Evolutionary conservation across 1,140 invertebrate genomes (phyloP).

Genomic region (Wiebesia pumilae): DNA sequence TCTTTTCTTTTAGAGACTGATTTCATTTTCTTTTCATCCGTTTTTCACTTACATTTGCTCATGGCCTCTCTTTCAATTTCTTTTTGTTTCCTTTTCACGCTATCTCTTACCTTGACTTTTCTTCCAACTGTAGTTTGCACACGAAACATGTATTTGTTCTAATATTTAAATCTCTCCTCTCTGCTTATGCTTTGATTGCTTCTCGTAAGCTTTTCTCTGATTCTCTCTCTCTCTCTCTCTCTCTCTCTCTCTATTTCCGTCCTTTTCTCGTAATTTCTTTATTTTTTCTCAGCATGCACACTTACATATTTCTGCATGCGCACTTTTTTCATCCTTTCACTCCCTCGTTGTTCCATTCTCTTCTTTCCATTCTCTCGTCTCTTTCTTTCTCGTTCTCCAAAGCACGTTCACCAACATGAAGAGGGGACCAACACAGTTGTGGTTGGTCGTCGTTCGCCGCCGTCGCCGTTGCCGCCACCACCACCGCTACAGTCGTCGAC

Average conservation of each 20-base stretch:
- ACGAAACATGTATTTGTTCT: not conserved
- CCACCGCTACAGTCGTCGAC: not conserved
- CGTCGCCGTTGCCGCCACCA: not conserved
- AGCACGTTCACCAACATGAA: conserved; percentile 19
- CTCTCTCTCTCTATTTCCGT: conserved; percentile 29
- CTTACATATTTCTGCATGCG: not conserved
- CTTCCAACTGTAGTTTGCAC: not conserved
- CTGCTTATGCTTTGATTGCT: not conserved
- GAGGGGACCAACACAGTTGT: conserved; percentile 9
- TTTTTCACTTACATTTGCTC: not conserved
- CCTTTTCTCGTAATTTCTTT: no score
- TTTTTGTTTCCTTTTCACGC: not conserved
- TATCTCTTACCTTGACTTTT: not conserved
- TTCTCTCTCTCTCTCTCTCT: conserved; percentile 1
- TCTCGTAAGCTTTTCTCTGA: not conserved
- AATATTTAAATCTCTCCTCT: not conserved
- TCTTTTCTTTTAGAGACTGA: not conserved
- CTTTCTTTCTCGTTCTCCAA: not conserved
- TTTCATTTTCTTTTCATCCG: not conserved
- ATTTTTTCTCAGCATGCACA: no score
- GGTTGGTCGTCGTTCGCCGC: conserved; percentile 16
- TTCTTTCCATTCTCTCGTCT: not conserved
- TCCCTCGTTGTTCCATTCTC: no score
- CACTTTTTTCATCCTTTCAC: no score
- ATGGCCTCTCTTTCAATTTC: not conserved